Base-by-base conservation (phyloP, 92 coral and sea anemone genomes). In the Porites cylindrica region DNA sequence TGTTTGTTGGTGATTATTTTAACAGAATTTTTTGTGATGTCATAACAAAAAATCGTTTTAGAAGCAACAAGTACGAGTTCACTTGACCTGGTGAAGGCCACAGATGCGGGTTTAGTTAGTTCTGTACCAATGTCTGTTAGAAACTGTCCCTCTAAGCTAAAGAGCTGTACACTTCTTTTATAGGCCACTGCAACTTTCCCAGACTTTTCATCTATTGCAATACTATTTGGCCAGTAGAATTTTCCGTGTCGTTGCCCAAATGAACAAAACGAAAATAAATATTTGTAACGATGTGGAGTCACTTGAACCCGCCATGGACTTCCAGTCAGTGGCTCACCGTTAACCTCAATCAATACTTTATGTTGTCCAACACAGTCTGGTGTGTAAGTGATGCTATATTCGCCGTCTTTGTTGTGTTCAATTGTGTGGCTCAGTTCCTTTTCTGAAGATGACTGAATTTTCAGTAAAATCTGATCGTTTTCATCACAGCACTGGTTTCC, bases 401-500 rank as follows among this genome's bases (percentile, higher is more conserved):
- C 72, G 2, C 94, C 94, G 62, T 87, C 88, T 38, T 75, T 67
- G n/a, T 70, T 61, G 76, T 75, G 82, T 59, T 59, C 84, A 9
- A 91, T 21, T 3, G 32, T 78, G 0, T 70, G 66, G 4, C 70
- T 29, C 4, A 82, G 14, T 7, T 26, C 7, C 64, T 51, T 69
- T 26, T 76, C 72, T 21, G 80, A 19, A 32, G 91, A 85, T 9
- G 73, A 82, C 29, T 77, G 54, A 24, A 91, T 66, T 16, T 70
- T 51, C 29, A 87, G 89, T 21, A 84, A 77, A 59, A 91, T 88
- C 76, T 60, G 43, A 47, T 91, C 94, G 0, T 84, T 78, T 68
- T 82, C 61, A 6, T 86, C 84, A 72, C 71, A 88, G 82, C 80
- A 70, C 88, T 80, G 82, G 61, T 89, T 82, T 87, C 94, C 94